Percentiles rank a stretch among this genome's conserved stretches.
Evolutionary conservation across 2,113 vertebrate genomes (phyloP).

Genomic region (Erythrocercus mccallii): DNA sequence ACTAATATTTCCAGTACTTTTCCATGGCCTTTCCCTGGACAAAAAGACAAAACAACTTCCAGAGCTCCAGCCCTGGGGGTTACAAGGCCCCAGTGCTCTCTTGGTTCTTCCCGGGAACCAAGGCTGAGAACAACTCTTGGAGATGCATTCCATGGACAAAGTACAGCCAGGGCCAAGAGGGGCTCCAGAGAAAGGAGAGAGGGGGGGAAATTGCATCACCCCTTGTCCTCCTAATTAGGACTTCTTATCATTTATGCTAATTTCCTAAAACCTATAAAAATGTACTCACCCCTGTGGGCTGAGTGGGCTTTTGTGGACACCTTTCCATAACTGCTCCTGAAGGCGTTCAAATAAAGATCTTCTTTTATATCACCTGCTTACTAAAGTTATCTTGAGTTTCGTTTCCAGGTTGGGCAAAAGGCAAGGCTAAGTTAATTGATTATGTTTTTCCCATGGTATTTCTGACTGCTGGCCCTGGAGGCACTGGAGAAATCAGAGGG

Average conservation of each 20-base stretch:
- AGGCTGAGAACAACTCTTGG: background rate
- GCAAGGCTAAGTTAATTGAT: background rate
- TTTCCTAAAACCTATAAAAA: background rate
- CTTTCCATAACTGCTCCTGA: no score
- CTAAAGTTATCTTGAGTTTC: background rate
- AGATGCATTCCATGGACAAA: background rate
- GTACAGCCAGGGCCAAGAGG: background rate
- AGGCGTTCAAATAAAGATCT: background rate
- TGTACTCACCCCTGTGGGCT: background rate
- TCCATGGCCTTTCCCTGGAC: background rate
- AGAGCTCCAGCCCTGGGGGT: background rate
- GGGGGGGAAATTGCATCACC: background rate
- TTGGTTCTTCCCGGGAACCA: background rate
- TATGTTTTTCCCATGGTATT: background rate
- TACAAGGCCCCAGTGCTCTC: background rate
- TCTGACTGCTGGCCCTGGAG: background rate
- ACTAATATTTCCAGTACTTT: rapidly evolving
- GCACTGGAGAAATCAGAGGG: background rate
- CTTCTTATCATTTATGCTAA: background rate
- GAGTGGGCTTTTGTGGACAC: background rate
- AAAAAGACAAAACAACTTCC: background rate
- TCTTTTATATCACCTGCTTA: background rate
- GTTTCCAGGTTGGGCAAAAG: background rate
- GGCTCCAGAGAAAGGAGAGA: background rate
- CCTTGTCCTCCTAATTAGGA: background rate